A percentile compares a stretch with the other conserved stretches of the same genome.
These are phyloP conservation scores for Geococcyx californianus DNA, from an alignment of 2,113 vertebrate genomes.

Conservation along the genomic window DNA sequence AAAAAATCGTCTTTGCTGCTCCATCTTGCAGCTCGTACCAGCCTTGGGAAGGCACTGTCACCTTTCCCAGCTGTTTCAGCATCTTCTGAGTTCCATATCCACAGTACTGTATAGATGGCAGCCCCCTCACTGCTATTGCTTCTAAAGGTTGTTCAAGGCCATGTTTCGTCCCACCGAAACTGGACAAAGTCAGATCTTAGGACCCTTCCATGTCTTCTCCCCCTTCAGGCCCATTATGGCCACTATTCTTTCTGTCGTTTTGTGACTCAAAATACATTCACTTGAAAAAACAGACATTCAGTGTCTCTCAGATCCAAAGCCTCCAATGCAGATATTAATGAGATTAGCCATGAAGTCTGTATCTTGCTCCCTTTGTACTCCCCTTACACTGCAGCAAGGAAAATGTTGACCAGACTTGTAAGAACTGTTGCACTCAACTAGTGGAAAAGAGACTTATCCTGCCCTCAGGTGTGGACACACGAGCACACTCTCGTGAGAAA, in stretches of 20 bases:
- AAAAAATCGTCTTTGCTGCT: constrained; percentile 19
- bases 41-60: constrained; percentile 31
- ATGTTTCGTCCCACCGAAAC: constrained; percentile 39
- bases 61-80: constrained; percentile 37
- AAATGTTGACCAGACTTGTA: background rate
- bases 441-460: background rate
- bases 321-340: background rate
- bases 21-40: constrained; percentile 23
- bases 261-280: constrained; percentile 62
- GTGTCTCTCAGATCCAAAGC: background rate
- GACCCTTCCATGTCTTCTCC: background rate
- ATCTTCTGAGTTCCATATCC: constrained; percentile 46
- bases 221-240: background rate
- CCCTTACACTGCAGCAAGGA: constrained; percentile 4
- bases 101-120: constrained; percentile 10
- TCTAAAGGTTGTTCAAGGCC: constrained; percentile 63
- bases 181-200: constrained; percentile 9
- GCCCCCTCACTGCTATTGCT: constrained; percentile 73
- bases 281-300: constrained; percentile 37
- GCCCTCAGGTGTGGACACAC: background rate
- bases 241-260: background rate
- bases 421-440: background rate
- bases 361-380: background rate
- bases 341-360: constrained; percentile 29
- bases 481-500: background rate